Conservation (phyloP, 1,140 invertebrate genomes). For the Laupala kohalensis region DNA sequence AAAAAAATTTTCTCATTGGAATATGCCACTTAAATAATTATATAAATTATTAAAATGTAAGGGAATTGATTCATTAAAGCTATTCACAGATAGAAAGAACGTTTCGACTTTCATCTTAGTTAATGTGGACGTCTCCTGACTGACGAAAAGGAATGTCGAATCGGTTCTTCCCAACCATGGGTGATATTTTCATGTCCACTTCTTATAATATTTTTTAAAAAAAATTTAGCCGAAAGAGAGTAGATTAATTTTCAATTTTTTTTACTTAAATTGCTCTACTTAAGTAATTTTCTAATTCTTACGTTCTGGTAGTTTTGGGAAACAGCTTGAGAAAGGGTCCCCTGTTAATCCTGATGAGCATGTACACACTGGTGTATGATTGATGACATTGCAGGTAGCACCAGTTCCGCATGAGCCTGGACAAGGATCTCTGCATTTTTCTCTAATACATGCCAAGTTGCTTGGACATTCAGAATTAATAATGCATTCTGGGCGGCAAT, state of each 20-base stretch:
- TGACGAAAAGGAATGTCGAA: too few relatives aligned
- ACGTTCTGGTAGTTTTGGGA: slow-evolving; percentile 34
- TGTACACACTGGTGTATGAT: slow-evolving; percentile 52
- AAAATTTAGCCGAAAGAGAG: too few relatives aligned
- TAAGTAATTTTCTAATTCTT: slow-evolving; percentile 8
- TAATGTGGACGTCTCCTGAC: too few relatives aligned
- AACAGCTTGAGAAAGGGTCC: slow-evolving; percentile 50
- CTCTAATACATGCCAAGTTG: slow-evolving; percentile 49
- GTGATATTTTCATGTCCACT: too few relatives aligned
- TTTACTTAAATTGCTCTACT: neutral
- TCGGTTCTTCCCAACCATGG: too few relatives aligned
- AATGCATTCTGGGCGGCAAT: slow-evolving; percentile 57
- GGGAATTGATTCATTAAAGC: too few relatives aligned
- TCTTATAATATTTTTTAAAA: too few relatives aligned
- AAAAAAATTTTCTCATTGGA: neutral
- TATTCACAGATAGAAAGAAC: too few relatives aligned
- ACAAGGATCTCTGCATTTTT: slow-evolving; percentile 58
- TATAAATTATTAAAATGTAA: too few relatives aligned
- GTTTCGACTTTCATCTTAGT: too few relatives aligned
- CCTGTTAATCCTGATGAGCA: slow-evolving; percentile 52
- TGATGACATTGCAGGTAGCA: slow-evolving; percentile 49
- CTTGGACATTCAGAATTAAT: slow-evolving; percentile 56
- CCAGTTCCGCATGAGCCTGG: slow-evolving; percentile 50
- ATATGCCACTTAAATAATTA: too few relatives aligned
- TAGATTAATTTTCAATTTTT: neutral